Percentiles rank a stretch among this genome's conserved stretches.
phyloP scores from a whole-genome alignment of 1,140 invertebrate species.

The Fopius arisanus region DNA sequence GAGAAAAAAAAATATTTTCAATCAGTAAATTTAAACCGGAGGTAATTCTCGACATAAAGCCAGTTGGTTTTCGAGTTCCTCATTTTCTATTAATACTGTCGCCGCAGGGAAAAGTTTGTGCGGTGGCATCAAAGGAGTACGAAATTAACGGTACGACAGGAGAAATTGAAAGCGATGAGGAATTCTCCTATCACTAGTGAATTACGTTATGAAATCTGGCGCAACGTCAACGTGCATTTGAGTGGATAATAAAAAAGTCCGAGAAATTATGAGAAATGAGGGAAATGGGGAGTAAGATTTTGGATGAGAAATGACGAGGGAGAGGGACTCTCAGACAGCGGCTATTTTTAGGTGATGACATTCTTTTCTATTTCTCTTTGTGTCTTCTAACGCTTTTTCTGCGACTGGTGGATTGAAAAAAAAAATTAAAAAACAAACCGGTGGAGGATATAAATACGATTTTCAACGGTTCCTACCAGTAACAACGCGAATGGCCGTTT shows the following conservation, averaged over 20 bases:
- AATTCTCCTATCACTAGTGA: not conserved
- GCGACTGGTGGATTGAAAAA: not conserved
- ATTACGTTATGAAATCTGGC: slow-evolving; percentile 40
- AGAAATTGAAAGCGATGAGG: slow-evolving; percentile 27
- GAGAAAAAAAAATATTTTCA: not conserved
- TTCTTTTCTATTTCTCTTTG: no score
- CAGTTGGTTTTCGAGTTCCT: not conserved
- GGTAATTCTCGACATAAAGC: not conserved
- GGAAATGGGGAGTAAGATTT: not conserved
- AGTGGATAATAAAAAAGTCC: not conserved
- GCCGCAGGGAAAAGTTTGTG: slow-evolving; percentile 14
- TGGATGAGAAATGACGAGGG: not conserved
- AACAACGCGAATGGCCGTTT: not conserved
- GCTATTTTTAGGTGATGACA: no score
- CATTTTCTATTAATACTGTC: slow-evolving; percentile 15
- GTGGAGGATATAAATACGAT: slow-evolving; percentile 25
- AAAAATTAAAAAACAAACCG: not conserved
- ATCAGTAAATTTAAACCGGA: no score
- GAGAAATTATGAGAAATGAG: slow-evolving; percentile 10
- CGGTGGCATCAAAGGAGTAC: slow-evolving; percentile 19
- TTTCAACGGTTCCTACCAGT: not conserved
- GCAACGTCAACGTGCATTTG: slow-evolving; percentile 21
- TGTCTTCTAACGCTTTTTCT: no score
- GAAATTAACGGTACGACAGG: slow-evolving; percentile 12
- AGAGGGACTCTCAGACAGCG: no score